These are phyloP conservation scores for Mongoloraphidia duomilia DNA, from an alignment of 2,888 invertebrate genomes.

Conservation along the genomic window DNA sequence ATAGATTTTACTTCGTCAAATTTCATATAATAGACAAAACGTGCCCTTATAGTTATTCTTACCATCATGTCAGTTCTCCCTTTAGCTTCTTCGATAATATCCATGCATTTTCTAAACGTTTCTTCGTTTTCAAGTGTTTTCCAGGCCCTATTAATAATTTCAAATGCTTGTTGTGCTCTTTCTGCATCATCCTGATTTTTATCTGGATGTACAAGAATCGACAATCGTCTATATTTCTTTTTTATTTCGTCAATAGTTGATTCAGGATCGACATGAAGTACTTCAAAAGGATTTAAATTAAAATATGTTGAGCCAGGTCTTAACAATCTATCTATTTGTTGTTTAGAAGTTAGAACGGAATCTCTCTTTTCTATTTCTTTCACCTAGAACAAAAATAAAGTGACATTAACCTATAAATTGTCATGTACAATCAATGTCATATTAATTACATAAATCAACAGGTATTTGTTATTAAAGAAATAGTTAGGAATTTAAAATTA, in stretches of 20 bases:
- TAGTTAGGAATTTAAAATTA: not conserved
- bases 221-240: conserved; percentile 90
- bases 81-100: conserved; percentile 94
- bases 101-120: conserved; percentile 83
- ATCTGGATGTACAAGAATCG: conserved; percentile 97
- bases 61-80: conserved; percentile 88
- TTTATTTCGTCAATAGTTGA: conserved; percentile 82
- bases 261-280: conserved; percentile 83
- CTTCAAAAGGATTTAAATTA: conserved; percentile 94
- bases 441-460: not conserved
- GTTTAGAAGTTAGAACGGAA: conserved; percentile 88
- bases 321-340: conserved; percentile 91
- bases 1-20: conserved; percentile 3
- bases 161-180: conserved; percentile 83
- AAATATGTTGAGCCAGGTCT: conserved; percentile 97
- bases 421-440: not conserved
- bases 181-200: conserved; percentile 96
- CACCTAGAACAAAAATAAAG: conserved; percentile 50
- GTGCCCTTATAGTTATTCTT: conserved; percentile 16
- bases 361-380: conserved; percentile 98
- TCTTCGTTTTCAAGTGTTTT: conserved; percentile 92
- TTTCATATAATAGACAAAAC: too few species aligned
- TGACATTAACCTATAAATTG: not conserved
- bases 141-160: conserved; percentile 89
- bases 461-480: not conserved